Base-by-base conservation (phyloP, 2,113 vertebrate species). In the Proteles cristata region DNA sequence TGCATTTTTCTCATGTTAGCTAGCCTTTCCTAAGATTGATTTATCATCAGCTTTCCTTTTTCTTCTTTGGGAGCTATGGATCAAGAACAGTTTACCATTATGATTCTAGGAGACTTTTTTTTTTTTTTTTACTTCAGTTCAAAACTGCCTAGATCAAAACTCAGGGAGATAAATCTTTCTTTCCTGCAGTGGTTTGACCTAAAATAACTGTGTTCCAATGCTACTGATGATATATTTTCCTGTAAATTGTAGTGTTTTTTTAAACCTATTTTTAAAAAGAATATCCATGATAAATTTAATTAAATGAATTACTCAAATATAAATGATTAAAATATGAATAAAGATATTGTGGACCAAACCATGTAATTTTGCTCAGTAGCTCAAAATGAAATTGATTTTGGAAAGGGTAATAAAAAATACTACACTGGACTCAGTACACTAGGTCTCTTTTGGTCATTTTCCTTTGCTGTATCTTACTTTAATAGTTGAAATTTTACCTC, bases 111-210 rank as follows among this genome's bases (percentile, higher is more conserved):
- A 89, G 86, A 90, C 39, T 39, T 39, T 39, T 39, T 39, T 39
- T 39, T 39, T 39, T 11, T 95, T 95, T 80, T 71, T 35, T 50
- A 96, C 66, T 95, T 93, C 17, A 84, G 4, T 76, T 96, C 31
- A 86, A n/a, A 90, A 55, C 65, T 83, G 25, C 45, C 79, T 31
- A 82, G 91, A 93, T 91, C 89, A 96, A 91, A 95, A 90, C 11
- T 85, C 76, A 76, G 53, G 28, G 55, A 95, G 21, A 58, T 21
- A 83, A 82, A 26, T 88, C 5, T 93, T 92, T 96, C 45, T 94
- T 90, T 15, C 88, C 23, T 96, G 45, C 2, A 17, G 84, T 61
- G 71, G 15, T 82, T 66, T 95, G 96, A 96, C 93, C 77, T 96
- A 66, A 95, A 95, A 93, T 94, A 82, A 88, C 31, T 88, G 5